These are phyloP conservation scores for Notospermus geniculatus DNA, from an alignment of 1,140 invertebrate species.

Conservation along the genomic window DNA sequence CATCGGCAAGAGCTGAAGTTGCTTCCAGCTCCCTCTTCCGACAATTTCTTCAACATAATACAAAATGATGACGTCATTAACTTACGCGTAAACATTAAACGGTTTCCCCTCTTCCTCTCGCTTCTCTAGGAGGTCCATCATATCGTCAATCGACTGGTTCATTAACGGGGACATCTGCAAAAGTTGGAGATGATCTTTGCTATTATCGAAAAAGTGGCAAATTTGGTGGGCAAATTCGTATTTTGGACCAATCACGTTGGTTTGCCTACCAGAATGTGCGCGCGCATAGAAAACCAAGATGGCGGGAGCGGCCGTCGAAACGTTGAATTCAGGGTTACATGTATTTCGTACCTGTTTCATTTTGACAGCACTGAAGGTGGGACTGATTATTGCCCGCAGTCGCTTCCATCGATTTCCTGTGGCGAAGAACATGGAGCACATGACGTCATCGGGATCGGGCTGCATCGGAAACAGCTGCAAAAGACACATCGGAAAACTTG, in stretches of 20 bases:
- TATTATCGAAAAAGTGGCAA: too few relatives aligned
- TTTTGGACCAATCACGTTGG: too few relatives aligned
- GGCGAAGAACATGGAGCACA: conserved; percentile 50
- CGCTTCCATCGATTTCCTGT: conserved; percentile 58
- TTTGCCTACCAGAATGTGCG: too few relatives aligned
- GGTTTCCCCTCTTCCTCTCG: conserved; percentile 23
- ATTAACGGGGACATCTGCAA: conserved; percentile 49
- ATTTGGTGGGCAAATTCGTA: too few relatives aligned
- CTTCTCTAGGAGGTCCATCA: conserved; percentile 33
- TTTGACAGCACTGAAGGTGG: conserved; percentile 61
- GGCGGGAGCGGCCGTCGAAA: too few relatives aligned
- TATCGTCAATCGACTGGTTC: conserved; percentile 39
- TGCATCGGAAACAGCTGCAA: conserved; percentile 47
- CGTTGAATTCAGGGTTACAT: not conserved
- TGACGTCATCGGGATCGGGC: conserved; percentile 48
- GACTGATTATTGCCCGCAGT: conserved; percentile 59
- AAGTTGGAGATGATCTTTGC: not conserved
- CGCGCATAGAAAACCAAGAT: too few relatives aligned
- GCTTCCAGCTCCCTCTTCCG: too few relatives aligned
- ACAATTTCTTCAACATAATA: not conserved
- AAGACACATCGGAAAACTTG: not conserved
- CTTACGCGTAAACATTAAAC: conserved; percentile 37
- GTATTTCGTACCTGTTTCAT: conserved; percentile 57
- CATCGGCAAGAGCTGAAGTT: too few relatives aligned
- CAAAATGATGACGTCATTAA: not conserved